Evolutionary conservation across 2,113 vertebrate genomes (phyloP).

Genomic region (Zingel zingel): DNA sequence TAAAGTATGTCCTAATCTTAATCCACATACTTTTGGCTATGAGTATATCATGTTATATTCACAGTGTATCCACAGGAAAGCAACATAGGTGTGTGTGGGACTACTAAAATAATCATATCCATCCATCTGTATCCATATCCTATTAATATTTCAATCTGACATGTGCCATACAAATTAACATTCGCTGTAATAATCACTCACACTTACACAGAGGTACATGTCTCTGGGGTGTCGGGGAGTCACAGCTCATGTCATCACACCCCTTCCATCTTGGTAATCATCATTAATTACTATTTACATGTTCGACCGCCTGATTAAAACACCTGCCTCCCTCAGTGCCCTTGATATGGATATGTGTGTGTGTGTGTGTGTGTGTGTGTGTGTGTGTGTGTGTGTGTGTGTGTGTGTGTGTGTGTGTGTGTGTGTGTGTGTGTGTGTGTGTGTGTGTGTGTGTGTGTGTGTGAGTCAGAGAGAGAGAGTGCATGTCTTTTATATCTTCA

Average conservation of each 20-base stretch:
- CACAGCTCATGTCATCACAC: conserved; percentile 32
- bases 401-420: conserved; percentile 8
- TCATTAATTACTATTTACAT: conserved; percentile 72
- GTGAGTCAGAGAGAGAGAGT: neutral
- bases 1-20: too few relatives aligned
- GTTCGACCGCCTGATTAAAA: conserved; percentile 62
- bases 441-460: neutral
- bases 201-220: neutral
- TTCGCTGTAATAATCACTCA: neutral
- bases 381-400: conserved; percentile 8
- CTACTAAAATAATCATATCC: too few relatives aligned
- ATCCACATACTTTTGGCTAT: too few relatives aligned
- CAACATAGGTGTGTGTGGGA: too few relatives aligned
- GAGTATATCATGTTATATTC: too few relatives aligned
- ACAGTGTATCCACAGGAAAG: too few relatives aligned
- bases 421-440: neutral
- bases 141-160: too few relatives aligned
- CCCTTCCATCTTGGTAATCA: conserved; percentile 56
- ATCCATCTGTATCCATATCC: too few relatives aligned
- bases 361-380: conserved; percentile 5
- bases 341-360: conserved; percentile 4
- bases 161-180: neutral
- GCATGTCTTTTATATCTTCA: conserved; percentile 33
- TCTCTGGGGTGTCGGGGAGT: conserved; percentile 7
- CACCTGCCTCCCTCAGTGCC: conserved; percentile 33